These are phyloP conservation scores for Oreonectes daqikongensis DNA, from an alignment of 2,797 vertebrate species.

Conservation along the genomic window DNA sequence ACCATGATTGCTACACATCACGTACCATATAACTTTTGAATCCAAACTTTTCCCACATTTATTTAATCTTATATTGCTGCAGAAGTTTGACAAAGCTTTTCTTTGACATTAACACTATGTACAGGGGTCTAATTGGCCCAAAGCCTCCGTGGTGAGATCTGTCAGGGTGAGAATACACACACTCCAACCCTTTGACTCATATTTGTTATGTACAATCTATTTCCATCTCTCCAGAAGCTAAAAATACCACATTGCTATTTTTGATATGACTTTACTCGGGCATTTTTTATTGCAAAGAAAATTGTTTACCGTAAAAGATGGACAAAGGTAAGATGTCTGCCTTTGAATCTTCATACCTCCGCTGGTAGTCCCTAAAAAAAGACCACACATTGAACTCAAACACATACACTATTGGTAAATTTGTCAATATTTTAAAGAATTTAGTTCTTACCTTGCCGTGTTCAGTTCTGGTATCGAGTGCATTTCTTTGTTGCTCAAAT, in stretches of 20 bases:
- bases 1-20: too few species aligned
- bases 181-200: slow-evolving; percentile 28
- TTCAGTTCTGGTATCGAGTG: slow-evolving; percentile 74
- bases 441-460: slow-evolving; percentile 76
- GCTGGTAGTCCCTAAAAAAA: slow-evolving; percentile 69
- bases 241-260: neutral
- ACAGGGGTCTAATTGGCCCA: neutral
- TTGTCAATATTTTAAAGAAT: too few species aligned
- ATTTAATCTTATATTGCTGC: too few species aligned
- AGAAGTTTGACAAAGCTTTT: neutral
- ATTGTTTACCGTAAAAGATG: slow-evolving; percentile 67
- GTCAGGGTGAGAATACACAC: slow-evolving; percentile 23
- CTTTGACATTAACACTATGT: neutral
- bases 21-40: too few species aligned
- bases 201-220: slow-evolving; percentile 12
- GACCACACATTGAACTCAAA: slow-evolving; percentile 31
- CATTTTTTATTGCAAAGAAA: neutral
- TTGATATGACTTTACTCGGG: neutral
- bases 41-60: too few species aligned
- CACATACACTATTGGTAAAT: slow-evolving; percentile 30
- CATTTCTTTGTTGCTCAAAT: slow-evolving; percentile 69
- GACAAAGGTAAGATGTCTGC: slow-evolving; percentile 59
- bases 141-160: neutral
- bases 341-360: slow-evolving; percentile 67
- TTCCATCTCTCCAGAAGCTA: slow-evolving; percentile 30